Evolutionary conservation across 2,113 vertebrate genomes (phyloP).

Genomic region (Potamarius usumacintae): DNA sequence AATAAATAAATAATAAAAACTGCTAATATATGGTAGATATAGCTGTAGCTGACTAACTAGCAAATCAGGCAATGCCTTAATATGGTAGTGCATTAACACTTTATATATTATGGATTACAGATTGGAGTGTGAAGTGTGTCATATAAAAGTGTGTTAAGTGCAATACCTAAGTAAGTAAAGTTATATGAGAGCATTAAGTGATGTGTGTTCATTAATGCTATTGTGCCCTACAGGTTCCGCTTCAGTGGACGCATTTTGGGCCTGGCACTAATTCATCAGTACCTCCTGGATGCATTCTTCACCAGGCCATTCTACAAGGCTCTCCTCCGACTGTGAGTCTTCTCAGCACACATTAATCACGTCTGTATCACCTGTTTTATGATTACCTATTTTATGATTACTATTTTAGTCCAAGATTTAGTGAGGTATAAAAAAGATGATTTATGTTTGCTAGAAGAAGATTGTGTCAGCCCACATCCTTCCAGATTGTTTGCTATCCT

Average conservation of each 20-base stretch:
- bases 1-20: neutral
- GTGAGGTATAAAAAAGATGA: neutral
- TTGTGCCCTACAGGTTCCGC: slow-evolving; percentile 83
- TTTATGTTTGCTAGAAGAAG: neutral
- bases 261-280: slow-evolving; percentile 96
- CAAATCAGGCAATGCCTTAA: neutral
- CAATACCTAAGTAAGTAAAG: neutral
- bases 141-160: neutral
- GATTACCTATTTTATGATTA: neutral
- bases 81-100: neutral
- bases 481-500: neutral
- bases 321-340: slow-evolving; percentile 88
- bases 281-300: slow-evolving; percentile 97
- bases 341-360: neutral
- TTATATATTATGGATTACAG: neutral
- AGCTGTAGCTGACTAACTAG: neutral
- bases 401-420: neutral
- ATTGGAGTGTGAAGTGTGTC: neutral
- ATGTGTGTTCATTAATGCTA: slow-evolving; percentile 12
- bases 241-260: slow-evolving; percentile 97
- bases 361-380: neutral
- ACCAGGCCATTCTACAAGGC: slow-evolving; percentile 98
- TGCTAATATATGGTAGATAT: neutral
- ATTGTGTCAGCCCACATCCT: neutral
- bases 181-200: slow-evolving; percentile 16